Conservation (phyloP, 64 coral and sea anemone species). For the Cladopsammia gracilis region DNA sequence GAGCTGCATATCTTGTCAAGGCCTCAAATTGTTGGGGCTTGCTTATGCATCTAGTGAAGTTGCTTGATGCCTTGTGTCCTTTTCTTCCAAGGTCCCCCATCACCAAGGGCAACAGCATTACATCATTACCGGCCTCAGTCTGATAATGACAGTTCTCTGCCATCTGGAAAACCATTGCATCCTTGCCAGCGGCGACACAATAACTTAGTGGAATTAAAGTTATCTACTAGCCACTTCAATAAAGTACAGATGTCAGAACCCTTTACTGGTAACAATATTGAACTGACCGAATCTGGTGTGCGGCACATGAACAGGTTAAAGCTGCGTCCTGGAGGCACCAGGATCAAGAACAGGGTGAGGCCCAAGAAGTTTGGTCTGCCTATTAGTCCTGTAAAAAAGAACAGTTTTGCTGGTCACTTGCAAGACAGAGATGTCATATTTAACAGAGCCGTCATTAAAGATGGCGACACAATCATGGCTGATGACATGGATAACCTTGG, state of each 20-base stretch:
- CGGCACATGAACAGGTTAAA: constrained; percentile 92
- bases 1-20: too few species aligned
- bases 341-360: constrained; percentile 78
- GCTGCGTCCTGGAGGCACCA: constrained; percentile 62
- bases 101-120: constrained; percentile 88
- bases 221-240: constrained; percentile 73
- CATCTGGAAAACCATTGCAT: constrained; percentile 82
- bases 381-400: constrained; percentile 12
- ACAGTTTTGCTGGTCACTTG: constrained; percentile 11
- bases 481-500: constrained; percentile 6
- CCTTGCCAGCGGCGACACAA: constrained; percentile 90
- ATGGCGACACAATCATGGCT: neutral
- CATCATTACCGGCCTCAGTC: constrained; percentile 93
- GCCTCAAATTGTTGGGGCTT: too few species aligned
- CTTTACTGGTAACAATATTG: constrained; percentile 59
- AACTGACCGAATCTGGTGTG: constrained; percentile 87
- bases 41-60: too few species aligned
- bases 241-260: constrained; percentile 38
- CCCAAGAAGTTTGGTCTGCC: constrained; percentile 73
- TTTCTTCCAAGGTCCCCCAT: constrained; percentile 84
- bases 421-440: constrained; percentile 30
- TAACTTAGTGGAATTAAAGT: constrained; percentile 75
- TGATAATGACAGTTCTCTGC: constrained; percentile 63
- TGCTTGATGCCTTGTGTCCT: neutral
- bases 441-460: neutral